Percentiles rank a stretch among this genome's conserved stretches.
phyloP scores from a whole-genome alignment of 2,113 vertebrate species.

The Antigone vipio region DNA sequence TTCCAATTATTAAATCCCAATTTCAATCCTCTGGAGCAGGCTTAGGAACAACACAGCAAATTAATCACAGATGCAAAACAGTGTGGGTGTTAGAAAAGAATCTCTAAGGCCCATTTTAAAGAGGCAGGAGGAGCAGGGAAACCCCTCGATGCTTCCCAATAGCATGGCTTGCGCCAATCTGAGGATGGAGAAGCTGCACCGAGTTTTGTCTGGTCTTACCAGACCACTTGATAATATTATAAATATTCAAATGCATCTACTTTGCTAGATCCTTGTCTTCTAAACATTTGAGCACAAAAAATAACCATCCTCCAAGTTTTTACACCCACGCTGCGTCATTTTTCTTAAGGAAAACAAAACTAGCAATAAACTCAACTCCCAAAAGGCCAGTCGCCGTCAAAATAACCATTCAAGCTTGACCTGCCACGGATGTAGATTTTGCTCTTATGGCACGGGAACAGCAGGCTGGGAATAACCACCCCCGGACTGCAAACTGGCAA shows the following conservation, averaged over 20 bases:
- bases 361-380: not conserved
- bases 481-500: not conserved
- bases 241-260: not conserved
- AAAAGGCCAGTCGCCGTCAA: not conserved
- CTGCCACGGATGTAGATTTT: fast-evolving
- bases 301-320: not conserved
- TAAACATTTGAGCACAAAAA: not conserved
- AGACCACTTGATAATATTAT: not conserved
- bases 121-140: not conserved
- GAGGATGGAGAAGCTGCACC: not conserved
- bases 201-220: not conserved
- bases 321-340: not conserved
- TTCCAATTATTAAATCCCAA: not conserved
- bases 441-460: fast-evolving
- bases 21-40: not conserved
- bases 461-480: not conserved
- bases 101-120: fast-evolving
- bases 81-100: not conserved
- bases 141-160: not conserved
- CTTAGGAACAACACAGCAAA: not conserved
- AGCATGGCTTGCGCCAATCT: not conserved
- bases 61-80: not conserved
- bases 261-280: not conserved
- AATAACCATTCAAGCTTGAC: not conserved
- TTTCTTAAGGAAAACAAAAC: not conserved